Base-by-base conservation (phyloP, 2,888 invertebrate species). In the Gymnoscelis rufifasciata region DNA sequence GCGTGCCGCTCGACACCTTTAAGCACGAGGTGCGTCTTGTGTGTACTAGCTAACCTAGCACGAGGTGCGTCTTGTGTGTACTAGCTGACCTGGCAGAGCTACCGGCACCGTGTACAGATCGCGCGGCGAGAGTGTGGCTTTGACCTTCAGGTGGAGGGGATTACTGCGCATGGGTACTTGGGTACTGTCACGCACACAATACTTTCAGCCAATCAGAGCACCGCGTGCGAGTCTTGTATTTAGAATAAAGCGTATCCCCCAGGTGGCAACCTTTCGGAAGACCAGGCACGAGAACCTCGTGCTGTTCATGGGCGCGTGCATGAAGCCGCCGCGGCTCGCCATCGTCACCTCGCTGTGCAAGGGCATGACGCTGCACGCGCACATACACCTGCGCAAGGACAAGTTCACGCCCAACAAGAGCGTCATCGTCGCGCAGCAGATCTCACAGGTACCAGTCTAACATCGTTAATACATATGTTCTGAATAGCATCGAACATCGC, bases 231-330 rank as follows among this genome's bases (percentile, higher is more conserved):
- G n/a, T n/a, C n/a, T n/a, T n/a, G n/a, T n/a, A n/a, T n/a, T n/a
- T n/a, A n/a, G n/a, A n/a, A n/a, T n/a, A n/a, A n/a, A n/a, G n/a
- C n/a, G n/a, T n/a, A n/a, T n/a, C n/a, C n/a, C 10, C 0, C 68
- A 94, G 94, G 95, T 97, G 64, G 96, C 97, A 38, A 97, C 96
- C 64, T 96, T 99, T 84, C 93, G 98, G 49, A 99, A 99, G 88
- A 98, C 99, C 5, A 92, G 99, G 0, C 99, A 99, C 84, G 99
- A 99, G 82, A 99, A 99, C 90, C 87, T 99, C 57, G 97, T 99
- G 41, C 91, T 99, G 40, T 99, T 99, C 87, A 98, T 99, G 97
- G 99, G 99, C 54, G 99, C 98, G 56, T 99, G 98, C 79, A 97
- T 98, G 96, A 98, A 98, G 83, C 97, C 97, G 52, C 97, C 98